phyloP scores from a whole-genome alignment of 2,113 vertebrate species.

The Xiphorhynchus elegans region DNA sequence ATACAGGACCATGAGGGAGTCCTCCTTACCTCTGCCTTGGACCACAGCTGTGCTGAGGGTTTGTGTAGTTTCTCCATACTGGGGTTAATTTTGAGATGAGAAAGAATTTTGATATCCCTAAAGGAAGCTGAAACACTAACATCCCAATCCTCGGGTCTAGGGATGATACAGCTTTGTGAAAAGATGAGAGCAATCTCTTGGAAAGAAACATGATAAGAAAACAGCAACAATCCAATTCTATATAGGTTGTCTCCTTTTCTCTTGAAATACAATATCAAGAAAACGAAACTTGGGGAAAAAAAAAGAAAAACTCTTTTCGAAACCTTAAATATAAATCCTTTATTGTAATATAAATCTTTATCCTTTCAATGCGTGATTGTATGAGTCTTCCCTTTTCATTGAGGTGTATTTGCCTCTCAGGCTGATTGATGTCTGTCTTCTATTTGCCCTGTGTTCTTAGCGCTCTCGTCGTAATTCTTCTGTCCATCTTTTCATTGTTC shows the following conservation, averaged over 20 bases:
- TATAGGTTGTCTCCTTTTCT: slow-evolving; percentile 60
- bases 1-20: not conserved
- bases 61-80: not conserved
- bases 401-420: slow-evolving; percentile 45
- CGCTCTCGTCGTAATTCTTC: slow-evolving; percentile 21
- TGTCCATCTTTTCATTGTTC: slow-evolving; percentile 65
- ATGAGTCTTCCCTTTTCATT: slow-evolving; percentile 46
- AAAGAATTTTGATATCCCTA: slow-evolving; percentile 15
- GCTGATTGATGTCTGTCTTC: slow-evolving; percentile 69
- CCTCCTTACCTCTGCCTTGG: not conserved
- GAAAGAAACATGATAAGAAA: slow-evolving; percentile 66
- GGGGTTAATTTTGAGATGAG: slow-evolving; percentile 43
- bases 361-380: slow-evolving; percentile 53
- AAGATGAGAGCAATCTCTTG: slow-evolving; percentile 62
- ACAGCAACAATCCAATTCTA: slow-evolving; percentile 44
- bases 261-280: slow-evolving; percentile 60
- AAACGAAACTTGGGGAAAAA: slow-evolving; percentile 12
- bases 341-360: slow-evolving; percentile 69
- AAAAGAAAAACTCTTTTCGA: not conserved
- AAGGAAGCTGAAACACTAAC: slow-evolving; percentile 9
- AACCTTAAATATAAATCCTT: slow-evolving; percentile 63
- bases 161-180: slow-evolving; percentile 57
- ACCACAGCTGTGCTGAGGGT: not conserved
- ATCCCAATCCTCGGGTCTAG: slow-evolving; percentile 22
- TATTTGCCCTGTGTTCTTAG: slow-evolving; percentile 53